Evolutionary conservation across 2,888 invertebrate species (phyloP), one percentile per base, ranked within the genome.

Genomic region (Macrosoma leucophasiata): DNA sequence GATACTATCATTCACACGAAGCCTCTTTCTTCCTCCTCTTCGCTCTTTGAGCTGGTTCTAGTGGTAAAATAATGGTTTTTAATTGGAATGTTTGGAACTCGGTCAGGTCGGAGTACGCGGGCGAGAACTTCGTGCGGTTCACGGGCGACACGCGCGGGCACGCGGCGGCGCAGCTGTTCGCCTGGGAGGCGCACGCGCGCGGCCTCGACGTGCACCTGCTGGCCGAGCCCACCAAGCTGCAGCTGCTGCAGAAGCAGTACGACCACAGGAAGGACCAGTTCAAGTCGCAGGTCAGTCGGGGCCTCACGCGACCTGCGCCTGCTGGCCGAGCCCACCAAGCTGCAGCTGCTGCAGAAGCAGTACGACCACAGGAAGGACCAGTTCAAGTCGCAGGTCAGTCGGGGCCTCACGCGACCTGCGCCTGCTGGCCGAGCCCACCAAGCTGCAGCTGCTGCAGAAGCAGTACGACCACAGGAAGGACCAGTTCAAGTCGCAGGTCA

Each of bases 171-270:
- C 98, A 98, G 67, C 66, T 96, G 62, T 98, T 98, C 87, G 97
- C 98, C 2, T 98, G 98, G 98, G 97, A 98, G 62, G 97, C 97
- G 3, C 93, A 94, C 62, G 92, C 94, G 34, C 89, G 91, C 50
- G 97, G 97, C 3, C 92, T 97, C 0, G 97, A 97, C 78, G 96
- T 97, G 13, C 96, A 98, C 69, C 87, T 98, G 35, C 87, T 98
- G 48, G 98, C 98, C 2, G 99, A 99, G 71, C 99, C 99, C 4
- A 99, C 99, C 7, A 98, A 98, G 74, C 81, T 98, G 42, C 98
- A 98, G 71, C 75, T 96, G 51, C 75, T 99, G 38, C 92, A 96
- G 69, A 89, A 92, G 33, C 94, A 98, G 70, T 98, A 95, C 68
- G 91, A 92, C 36, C 89, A 93, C 49, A 94, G 96, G 69, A 95